A percentile compares a stretch with the other conserved stretches of the same genome.
Evolutionary conservation across 2,113 vertebrate species (phyloP).

Genomic region (Trematomus loennbergii): DNA sequence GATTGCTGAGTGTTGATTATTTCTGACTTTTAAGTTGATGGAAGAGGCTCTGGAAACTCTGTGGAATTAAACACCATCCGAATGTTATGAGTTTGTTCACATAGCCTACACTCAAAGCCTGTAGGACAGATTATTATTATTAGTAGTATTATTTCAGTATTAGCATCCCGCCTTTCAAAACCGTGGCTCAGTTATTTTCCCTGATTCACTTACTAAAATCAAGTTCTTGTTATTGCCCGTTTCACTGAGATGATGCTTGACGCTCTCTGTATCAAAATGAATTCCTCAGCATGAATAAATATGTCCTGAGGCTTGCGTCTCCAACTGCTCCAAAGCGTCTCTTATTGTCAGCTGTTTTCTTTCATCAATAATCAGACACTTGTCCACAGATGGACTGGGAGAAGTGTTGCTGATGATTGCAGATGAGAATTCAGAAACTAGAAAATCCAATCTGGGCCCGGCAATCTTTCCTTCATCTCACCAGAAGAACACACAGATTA

Average conservation of each 20-base stretch:
- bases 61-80: conserved; percentile 64
- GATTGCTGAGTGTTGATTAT: conserved; percentile 75
- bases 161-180: conserved; percentile 46
- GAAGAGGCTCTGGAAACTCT: conserved; percentile 62
- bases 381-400: conserved; percentile 67
- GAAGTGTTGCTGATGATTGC: conserved; percentile 56
- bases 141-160: conserved; percentile 41
- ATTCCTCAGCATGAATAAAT: conserved; percentile 62
- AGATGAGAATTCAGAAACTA: conserved; percentile 64
- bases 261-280: conserved; percentile 59
- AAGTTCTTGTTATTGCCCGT: conserved; percentile 58
- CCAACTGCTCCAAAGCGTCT: conserved; percentile 44
- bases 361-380: conserved; percentile 73
- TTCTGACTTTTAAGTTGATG: conserved; percentile 71
- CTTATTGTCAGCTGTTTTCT: conserved; percentile 66
- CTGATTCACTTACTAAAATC: conserved; percentile 62
- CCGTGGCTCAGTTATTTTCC: conserved; percentile 46
- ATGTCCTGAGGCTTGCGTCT: conserved; percentile 53
- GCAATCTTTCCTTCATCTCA: conserved; percentile 45
- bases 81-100: conserved; percentile 56
- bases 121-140: conserved; percentile 24
- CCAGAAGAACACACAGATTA: conserved; percentile 50
- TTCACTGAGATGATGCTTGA: conserved; percentile 58
- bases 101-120: conserved; percentile 35
- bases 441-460: conserved; percentile 69